Base-by-base conservation (phyloP, 2,888 invertebrate species). In the Chironomus riparius region DNA sequence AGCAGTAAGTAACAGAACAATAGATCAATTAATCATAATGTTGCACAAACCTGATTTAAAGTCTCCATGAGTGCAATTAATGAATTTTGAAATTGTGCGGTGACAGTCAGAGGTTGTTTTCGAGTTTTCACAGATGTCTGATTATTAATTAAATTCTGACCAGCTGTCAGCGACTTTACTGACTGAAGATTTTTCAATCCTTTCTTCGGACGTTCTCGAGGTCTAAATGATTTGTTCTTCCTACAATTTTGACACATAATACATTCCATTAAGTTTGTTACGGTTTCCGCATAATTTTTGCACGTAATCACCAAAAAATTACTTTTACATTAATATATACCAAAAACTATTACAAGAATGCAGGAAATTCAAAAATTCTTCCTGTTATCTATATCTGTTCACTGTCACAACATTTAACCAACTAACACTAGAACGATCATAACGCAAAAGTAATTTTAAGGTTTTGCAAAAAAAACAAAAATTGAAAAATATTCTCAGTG, bases 1-100 rank as follows among this genome's bases (percentile, higher is more conserved):
- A 69, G 18, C 56, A 74, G 70, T 76, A 47, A 50, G 68, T 70
- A 15, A 68, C 4, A 21, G 4, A 65, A 65, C 18, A 68, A 21
- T 13, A 69, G 22, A 18, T 15, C 15, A 69, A 21, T 21, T 21
- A 65, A 18, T 65, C 13, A 21, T 24, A 28, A n/a, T 22, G n/a
- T 13, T 28, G 21, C 18, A 38, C 3, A 7, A 62, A 80, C 80
- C 77, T 95, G 93, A 83, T 95, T 95, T 70, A 98, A 85, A 0
- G 97, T 96, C 80, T 94, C 94, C 96, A 98, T 97, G 65, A 98
- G 86, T 47, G 93, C 91, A 78, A 93, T 92, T 75, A 98, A 86
- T 70, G 96, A 96, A 84, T 93, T 93, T 84, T 96, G 93, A 84
- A 98, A 98, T 85, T 98, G 97, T 13, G 95, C 95, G 2, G 95